Percentiles rank a stretch among this genome's conserved stretches.
These are phyloP conservation scores for Rotaria macrura DNA, from an alignment of 2,888 invertebrate species.

Conservation along the genomic window DNA sequence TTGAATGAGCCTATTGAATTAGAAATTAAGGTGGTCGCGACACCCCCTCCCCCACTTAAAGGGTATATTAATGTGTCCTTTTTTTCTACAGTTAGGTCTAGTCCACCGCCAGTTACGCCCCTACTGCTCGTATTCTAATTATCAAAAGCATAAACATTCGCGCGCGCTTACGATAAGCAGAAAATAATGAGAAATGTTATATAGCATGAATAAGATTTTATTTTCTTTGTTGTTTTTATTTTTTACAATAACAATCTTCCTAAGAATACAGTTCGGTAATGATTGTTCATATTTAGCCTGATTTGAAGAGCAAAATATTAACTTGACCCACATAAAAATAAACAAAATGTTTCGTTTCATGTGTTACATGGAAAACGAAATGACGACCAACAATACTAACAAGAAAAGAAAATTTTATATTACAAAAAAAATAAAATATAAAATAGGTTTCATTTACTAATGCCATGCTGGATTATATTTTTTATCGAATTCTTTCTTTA, in stretches of 20 bases:
- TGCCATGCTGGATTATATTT: constrained; percentile 99
- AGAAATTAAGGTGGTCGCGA: too few species aligned
- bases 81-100: too few species aligned
- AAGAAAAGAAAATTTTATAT: not conserved
- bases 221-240: too few species aligned
- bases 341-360: constrained; percentile 94
- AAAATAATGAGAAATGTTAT: not conserved
- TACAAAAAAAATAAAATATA: too few species aligned
- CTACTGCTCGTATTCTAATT: too few species aligned
- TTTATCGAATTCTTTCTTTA: constrained; percentile 98
- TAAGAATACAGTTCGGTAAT: not conserved
- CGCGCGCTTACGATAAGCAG: not conserved
- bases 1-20: too few species aligned
- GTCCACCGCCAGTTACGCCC: too few species aligned
- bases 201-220: not conserved
- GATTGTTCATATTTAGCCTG: constrained; percentile 63
- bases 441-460: not conserved
- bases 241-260: not conserved
- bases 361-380: constrained; percentile 68
- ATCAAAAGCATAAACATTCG: not conserved
- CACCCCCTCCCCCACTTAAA: too few species aligned
- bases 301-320: constrained; percentile 94
- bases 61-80: too few species aligned
- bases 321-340: constrained; percentile 98
- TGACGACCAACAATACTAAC: constrained; percentile 84